Evolutionary conservation across 2,797 vertebrate species (phyloP).

Genomic region (Mormyrops boulengeri): DNA sequence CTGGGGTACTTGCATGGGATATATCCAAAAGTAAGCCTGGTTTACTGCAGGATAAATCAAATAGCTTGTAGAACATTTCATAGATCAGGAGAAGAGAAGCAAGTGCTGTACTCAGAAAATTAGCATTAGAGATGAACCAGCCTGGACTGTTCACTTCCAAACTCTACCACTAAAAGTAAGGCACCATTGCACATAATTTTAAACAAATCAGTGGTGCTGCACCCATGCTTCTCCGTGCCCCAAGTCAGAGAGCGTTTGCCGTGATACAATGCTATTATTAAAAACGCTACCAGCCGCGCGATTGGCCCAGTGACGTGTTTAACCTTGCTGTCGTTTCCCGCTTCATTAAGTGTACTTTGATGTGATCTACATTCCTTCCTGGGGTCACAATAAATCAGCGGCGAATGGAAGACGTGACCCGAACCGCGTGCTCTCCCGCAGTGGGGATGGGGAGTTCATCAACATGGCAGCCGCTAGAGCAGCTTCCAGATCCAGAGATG

Average conservation of each 20-base stretch:
- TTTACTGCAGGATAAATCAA: neutral
- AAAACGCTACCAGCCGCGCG: neutral
- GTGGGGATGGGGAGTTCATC: neutral
- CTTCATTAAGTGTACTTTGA: constrained; percentile 20
- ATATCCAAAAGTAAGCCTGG: neutral
- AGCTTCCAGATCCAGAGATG: neutral
- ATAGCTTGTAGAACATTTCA: neutral
- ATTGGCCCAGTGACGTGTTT: neutral
- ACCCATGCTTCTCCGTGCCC: neutral
- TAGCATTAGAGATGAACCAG: neutral
- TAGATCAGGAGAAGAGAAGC: neutral
- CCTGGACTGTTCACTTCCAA: neutral
- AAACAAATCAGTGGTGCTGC: neutral
- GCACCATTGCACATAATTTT: neutral
- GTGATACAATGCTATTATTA: neutral
- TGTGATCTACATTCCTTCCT: constrained; percentile 19
- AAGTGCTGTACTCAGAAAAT: neutral
- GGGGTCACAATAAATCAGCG: constrained; percentile 22
- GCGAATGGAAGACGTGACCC: neutral
- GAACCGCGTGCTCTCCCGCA: neutral
- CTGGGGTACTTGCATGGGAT: neutral
- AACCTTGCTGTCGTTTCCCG: neutral
- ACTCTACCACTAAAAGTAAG: neutral
- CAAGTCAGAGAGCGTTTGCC: neutral
- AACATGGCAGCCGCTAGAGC: neutral